These are phyloP conservation scores for Dugesia japonica DNA, from an alignment of 2,888 invertebrate genomes.

Conservation along the genomic window DNA sequence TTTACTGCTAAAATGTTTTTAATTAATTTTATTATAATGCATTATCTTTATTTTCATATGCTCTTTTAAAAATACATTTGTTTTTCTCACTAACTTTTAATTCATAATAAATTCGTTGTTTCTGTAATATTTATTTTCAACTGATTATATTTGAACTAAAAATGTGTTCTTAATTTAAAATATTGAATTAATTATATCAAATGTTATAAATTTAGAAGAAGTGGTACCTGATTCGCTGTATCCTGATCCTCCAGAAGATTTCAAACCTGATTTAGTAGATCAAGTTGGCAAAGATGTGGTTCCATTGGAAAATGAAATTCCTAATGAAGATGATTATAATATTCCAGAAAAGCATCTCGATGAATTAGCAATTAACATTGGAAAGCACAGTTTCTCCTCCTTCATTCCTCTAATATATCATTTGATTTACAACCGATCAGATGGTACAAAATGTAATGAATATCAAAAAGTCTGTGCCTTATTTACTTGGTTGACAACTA, in stretches of 20 bases:
- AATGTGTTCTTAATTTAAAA: background rate
- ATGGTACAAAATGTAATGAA: slow-evolving; percentile 22
- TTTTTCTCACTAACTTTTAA: too few relatives aligned
- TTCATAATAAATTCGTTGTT: too few relatives aligned
- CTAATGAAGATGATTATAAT: background rate
- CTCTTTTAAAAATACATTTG: too few relatives aligned
- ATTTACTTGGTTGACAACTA: slow-evolving; percentile 27
- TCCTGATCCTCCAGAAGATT: slow-evolving; percentile 7
- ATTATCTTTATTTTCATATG: too few relatives aligned
- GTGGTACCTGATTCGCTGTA: background rate
- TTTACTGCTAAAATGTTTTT: too few relatives aligned
- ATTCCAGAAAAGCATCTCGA: background rate
- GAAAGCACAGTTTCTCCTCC: background rate
- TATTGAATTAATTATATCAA: background rate
- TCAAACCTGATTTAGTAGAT: background rate
- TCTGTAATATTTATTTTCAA: too few relatives aligned
- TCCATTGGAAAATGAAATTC: background rate
- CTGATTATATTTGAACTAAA: too few relatives aligned
- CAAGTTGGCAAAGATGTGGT: background rate
- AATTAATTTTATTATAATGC: too few relatives aligned
- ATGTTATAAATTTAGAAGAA: too few relatives aligned
- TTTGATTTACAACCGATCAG: background rate
- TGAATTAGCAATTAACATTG: background rate
- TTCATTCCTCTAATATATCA: slow-evolving; percentile 6
- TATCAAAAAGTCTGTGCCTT: slow-evolving; percentile 27